These are phyloP conservation scores for Mnemiopsis leidyi DNA, from an alignment of 37 sponge, comb jelly and placozoan species.

Conservation along the genomic window DNA sequence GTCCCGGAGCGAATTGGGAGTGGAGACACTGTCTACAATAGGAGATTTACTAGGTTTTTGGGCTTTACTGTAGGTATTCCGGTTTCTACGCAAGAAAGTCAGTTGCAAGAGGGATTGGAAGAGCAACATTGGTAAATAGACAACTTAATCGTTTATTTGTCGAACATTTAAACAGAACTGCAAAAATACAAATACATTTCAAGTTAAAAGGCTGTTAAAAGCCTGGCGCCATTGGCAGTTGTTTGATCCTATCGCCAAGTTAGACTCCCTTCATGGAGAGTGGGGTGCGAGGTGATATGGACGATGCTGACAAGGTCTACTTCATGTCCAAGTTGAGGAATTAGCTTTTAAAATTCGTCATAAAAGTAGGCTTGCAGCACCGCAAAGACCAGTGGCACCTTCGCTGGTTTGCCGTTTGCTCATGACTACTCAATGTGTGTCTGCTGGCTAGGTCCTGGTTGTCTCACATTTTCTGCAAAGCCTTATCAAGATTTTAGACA, in stretches of 20 bases:
- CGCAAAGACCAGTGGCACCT: too few species aligned
- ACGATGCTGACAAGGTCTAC: neutral
- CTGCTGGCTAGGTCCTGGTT: too few species aligned
- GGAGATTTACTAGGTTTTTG: too few species aligned
- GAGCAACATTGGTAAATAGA: neutral
- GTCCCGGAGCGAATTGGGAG: too few species aligned
- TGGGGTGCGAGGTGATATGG: too few species aligned
- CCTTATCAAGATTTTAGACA: neutral
- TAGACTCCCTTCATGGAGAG: too few species aligned
- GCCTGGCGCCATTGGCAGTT: neutral
- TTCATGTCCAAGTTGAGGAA: neutral
- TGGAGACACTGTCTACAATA: too few species aligned
- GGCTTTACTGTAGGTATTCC: neutral
- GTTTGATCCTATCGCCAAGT: neutral
- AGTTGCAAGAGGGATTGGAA: neutral
- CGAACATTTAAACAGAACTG: neutral
- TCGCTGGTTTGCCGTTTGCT: too few species aligned
- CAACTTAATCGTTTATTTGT: neutral
- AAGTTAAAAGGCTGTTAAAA: neutral
- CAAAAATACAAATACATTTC: neutral
- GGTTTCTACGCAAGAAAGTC: neutral
- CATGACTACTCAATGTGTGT: too few species aligned
- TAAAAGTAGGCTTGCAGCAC: too few species aligned
- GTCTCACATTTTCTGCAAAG: neutral
- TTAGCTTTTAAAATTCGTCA: neutral